Percentiles rank a stretch among this genome's conserved stretches.
Evolutionary conservation across 2,113 vertebrate genomes (phyloP).

Genomic region (Leptobrachium leishanense): DNA sequence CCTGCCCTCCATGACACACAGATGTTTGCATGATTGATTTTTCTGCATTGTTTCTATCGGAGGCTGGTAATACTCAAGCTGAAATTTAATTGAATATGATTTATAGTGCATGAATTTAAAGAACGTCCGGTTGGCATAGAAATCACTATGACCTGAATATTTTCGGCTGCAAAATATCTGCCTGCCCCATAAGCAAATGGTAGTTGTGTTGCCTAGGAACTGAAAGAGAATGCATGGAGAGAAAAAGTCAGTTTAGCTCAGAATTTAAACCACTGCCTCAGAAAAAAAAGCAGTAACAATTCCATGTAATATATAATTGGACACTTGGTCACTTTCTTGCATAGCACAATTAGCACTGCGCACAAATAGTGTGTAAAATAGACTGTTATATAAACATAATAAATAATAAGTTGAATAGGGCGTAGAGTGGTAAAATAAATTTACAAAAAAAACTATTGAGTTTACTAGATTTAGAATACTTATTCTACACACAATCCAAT

Average conservation of each 20-base stretch:
- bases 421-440: too few relatives aligned
- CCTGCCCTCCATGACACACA: too few relatives aligned
- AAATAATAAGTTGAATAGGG: not conserved
- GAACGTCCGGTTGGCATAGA: conserved; percentile 37
- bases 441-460: too few relatives aligned
- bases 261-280: conserved; percentile 52
- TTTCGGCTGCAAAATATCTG: conserved; percentile 48
- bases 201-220: conserved; percentile 53
- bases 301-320: not conserved
- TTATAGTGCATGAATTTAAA: conserved; percentile 36
- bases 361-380: too few relatives aligned
- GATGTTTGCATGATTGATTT: too few relatives aligned
- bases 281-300: conserved; percentile 55
- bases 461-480: too few relatives aligned
- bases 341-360: too few relatives aligned
- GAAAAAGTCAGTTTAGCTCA: conserved; percentile 50
- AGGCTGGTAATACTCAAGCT: not conserved
- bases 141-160: conserved; percentile 44
- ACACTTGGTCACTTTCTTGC: too few relatives aligned
- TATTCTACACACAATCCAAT: not conserved
- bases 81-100: conserved; percentile 29
- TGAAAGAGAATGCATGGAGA: conserved; percentile 40
- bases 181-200: conserved; percentile 48
- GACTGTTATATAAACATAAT: too few relatives aligned
- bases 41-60: too few relatives aligned